Evolutionary conservation across 2,888 invertebrate species (phyloP).

Genomic region (Hemicrepidius hirtus): DNA sequence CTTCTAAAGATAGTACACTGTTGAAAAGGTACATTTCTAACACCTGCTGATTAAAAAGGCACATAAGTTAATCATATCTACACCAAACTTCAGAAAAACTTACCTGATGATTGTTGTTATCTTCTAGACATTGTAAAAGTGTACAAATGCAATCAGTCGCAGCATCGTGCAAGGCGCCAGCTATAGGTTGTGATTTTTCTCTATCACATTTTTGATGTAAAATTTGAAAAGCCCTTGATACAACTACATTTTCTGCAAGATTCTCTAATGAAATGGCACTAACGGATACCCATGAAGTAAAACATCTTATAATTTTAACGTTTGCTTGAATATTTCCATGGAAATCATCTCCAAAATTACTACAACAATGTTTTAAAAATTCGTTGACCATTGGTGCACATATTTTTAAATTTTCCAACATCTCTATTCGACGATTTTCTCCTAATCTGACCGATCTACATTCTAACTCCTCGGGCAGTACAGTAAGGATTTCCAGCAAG

Average conservation of each 20-base stretch:
- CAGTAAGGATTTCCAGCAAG: constrained; percentile 92
- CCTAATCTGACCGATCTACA: constrained; percentile 87
- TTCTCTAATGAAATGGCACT: constrained; percentile 86
- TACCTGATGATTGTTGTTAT: constrained; percentile 78
- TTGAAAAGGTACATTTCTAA: constrained; percentile 88
- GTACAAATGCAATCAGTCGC: constrained; percentile 94
- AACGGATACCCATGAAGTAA: constrained; percentile 93
- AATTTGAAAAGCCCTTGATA: constrained; percentile 83
- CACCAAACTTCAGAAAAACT: not conserved
- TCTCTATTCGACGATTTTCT: constrained; percentile 91
- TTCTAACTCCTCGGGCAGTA: constrained; percentile 96
- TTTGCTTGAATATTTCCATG: constrained; percentile 81
- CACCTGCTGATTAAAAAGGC: constrained; percentile 70
- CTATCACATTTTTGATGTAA: constrained; percentile 69
- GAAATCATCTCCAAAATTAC: constrained; percentile 78
- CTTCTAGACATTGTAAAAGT: constrained; percentile 87
- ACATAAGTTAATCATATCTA: not conserved
- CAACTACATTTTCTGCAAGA: constrained; percentile 83
- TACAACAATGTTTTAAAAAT: constrained; percentile 86
- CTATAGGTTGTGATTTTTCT: constrained; percentile 61
- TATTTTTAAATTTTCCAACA: constrained; percentile 85
- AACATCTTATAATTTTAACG: constrained; percentile 86
- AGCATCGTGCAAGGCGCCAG: constrained; percentile 83
- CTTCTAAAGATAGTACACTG: constrained; percentile 86
- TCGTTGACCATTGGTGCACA: constrained; percentile 86